A percentile compares a stretch with the other conserved stretches of the same genome.
Evolutionary conservation across 2,113 vertebrate species (phyloP).

Genomic region (Actenoides hombroni): DNA sequence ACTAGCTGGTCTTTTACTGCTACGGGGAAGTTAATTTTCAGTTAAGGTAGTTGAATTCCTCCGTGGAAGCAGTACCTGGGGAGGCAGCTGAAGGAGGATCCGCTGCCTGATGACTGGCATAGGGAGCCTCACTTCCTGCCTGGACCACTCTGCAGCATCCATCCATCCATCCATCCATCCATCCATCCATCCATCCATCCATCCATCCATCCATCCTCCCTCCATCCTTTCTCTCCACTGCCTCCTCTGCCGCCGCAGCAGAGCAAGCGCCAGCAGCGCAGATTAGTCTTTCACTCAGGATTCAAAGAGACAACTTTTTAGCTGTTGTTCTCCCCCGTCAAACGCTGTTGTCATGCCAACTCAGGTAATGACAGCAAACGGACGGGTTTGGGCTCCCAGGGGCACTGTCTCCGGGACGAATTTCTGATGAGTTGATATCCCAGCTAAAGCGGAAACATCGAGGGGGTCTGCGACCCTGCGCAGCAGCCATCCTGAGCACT

Average conservation of each 20-base stretch:
- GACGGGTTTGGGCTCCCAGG: background rate
- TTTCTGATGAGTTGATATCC: background rate
- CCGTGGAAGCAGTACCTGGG: background rate
- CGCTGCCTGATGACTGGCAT: accelerated
- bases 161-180: too few species aligned
- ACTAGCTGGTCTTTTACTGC: background rate
- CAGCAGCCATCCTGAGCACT: background rate
- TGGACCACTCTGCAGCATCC: background rate
- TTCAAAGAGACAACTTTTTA: background rate
- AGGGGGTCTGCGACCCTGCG: too few species aligned
- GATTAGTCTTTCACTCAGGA: too few species aligned
- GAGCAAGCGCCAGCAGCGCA: accelerated
- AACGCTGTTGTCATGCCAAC: accelerated
- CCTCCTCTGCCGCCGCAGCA: background rate
- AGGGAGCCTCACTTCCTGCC: background rate
- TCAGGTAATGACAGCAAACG: background rate
- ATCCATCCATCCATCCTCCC: too few species aligned
- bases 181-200: too few species aligned
- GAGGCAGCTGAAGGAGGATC: background rate
- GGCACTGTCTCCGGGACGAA: background rate
- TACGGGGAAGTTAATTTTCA: background rate
- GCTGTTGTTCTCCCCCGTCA: background rate
- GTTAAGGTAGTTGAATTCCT: background rate
- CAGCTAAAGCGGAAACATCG: background rate
- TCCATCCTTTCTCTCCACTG: background rate